Base-by-base conservation (phyloP, 2,797 vertebrate species). In the Myiotriccus ornatus region DNA sequence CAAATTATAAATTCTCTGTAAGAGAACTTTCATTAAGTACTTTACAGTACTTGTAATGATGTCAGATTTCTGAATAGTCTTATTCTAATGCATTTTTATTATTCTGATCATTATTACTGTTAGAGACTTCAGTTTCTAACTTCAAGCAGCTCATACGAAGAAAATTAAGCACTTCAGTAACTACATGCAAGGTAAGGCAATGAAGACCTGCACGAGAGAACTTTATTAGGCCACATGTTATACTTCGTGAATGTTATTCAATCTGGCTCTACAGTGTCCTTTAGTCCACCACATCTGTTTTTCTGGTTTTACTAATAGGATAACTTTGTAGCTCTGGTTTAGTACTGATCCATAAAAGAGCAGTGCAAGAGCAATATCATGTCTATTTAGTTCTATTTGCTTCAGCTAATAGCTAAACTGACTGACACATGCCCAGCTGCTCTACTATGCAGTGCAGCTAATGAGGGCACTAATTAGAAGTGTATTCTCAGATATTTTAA, bases 331-430 rank as follows among this genome's bases (percentile, higher is more conserved):
- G 74, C 20, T 86, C 21, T 60, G 14, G 32, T 44, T 59, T 77
- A 57, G 52, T 46, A 74, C 28, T 50, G 71, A 53, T 53, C 47
- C 55, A 60, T 70, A 62, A 50, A 83, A 94, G 71, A 81, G 49
- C 20, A 95, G 39, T 52, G n/a, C 37, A 93, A 83, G 25, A 92
- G 16, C 12, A 90, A 52, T 34, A n/a, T 14, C 6, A 8, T 47
- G 22, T 84, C 37, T 90, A n/a, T 92, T 87, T 68, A 50, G 6
- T 67, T 77, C 65, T 89, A 39, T 85, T 73, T 94, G 35, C 55
- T 83, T 69, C 53, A 75, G 28, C n/a, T 94, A 78, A 81, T 78
- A 91, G 28, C n/a, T 71, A 86, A 94, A 76, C 63, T 60, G 77
- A 73, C 78, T 92, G 81, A 76, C 64, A 62, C 27, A 35, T 79